Evolutionary conservation across 37 sponge, comb jelly and placozoan genomes (phyloP).

Genomic region (Crambe crambe): DNA sequence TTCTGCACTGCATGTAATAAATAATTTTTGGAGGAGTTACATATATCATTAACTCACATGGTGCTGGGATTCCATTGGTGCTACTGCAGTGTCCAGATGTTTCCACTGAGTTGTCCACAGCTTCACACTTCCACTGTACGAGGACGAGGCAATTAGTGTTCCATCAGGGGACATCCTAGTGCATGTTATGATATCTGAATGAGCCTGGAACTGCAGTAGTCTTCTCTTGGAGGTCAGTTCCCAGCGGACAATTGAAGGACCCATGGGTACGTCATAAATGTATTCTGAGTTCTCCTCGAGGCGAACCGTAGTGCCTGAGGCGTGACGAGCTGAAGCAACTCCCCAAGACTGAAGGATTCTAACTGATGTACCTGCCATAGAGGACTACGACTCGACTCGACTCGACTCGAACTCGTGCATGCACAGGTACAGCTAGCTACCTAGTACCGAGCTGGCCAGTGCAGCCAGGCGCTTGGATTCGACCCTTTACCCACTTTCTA

Average conservation of each 20-base stretch:
- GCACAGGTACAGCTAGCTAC: no score
- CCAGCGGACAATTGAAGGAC: conserved; percentile 54
- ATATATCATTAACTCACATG: conserved; percentile 40
- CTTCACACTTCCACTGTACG: conserved; percentile 56
- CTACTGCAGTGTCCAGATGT: conserved; percentile 9
- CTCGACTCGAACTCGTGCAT: no score
- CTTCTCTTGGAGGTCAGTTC: conserved; percentile 9
- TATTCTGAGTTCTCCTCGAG: not conserved
- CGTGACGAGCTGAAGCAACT: conserved; percentile 68
- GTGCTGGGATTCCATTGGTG: conserved; percentile 43
- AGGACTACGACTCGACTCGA: no score
- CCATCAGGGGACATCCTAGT: conserved; percentile 42
- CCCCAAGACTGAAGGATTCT: conserved; percentile 64
- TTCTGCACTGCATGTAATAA: not conserved
- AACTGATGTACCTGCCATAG: not conserved
- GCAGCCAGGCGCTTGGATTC: no score
- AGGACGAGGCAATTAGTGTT: conserved; percentile 41
- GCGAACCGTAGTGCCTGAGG: conserved; percentile 34
- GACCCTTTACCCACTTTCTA: no score
- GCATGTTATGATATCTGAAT: conserved; percentile 52
- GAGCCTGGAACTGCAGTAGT: conserved; percentile 51
- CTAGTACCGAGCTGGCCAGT: no score
- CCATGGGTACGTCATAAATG: conserved; percentile 52
- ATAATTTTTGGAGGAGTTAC: not conserved
- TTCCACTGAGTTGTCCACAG: conserved; percentile 49